phyloP scores from a whole-genome alignment of 2,113 vertebrate genomes.

The Labeo catla region DNA sequence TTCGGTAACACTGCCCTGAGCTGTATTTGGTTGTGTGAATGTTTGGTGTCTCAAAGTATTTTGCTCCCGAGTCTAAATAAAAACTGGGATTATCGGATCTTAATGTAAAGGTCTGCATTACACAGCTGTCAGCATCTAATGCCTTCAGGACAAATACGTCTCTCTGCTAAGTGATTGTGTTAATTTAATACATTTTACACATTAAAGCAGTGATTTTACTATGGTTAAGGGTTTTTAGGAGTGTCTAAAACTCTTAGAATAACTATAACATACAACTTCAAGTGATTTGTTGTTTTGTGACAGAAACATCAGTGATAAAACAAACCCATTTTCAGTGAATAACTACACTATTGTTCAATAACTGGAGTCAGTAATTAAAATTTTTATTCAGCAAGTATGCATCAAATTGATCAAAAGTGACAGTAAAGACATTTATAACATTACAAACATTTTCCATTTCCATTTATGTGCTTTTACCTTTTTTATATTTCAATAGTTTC shows the following conservation, averaged over 20 bases:
- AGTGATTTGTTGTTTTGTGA: background rate
- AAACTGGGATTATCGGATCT: slow-evolving; percentile 13
- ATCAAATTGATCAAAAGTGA: background rate
- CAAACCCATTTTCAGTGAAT: background rate
- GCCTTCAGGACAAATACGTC: slow-evolving; percentile 6
- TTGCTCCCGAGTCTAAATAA: background rate
- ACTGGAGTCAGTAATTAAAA: background rate
- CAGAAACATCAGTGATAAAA: background rate
- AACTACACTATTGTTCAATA: background rate
- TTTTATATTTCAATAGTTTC: background rate
- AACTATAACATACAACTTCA: background rate
- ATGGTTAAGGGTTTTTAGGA: background rate
- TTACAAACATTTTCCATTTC: background rate
- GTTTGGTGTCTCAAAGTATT: background rate
- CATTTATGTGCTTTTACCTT: no score
- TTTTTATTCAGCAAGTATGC: background rate
- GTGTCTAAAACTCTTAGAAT: background rate
- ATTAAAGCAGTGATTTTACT: background rate
- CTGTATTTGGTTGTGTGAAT: background rate
- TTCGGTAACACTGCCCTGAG: background rate
- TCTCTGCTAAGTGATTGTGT: background rate
- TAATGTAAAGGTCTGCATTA: slow-evolving; percentile 20
- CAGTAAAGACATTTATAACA: background rate
- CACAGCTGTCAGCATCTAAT: background rate
- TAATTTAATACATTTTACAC: background rate